phyloP scores from a whole-genome alignment of 1,140 invertebrate genomes.

The Choristoneura fumiferana region DNA sequence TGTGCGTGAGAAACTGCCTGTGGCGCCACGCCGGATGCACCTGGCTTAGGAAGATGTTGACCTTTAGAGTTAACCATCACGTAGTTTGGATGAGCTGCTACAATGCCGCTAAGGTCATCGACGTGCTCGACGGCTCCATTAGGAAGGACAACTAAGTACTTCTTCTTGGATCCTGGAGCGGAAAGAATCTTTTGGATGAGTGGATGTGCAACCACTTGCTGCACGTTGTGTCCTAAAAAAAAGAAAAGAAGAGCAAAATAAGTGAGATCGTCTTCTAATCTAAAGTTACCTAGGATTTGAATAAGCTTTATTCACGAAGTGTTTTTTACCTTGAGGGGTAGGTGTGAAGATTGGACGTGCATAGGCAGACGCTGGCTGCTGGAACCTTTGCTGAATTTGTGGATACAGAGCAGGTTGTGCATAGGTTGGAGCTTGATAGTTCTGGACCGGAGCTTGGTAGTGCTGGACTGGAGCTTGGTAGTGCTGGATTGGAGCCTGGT shows the following conservation, averaged over 20 bases:
- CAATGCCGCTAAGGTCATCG: not conserved
- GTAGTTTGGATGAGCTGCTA: not conserved
- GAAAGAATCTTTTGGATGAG: not conserved
- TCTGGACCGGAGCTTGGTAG: not conserved
- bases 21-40: not conserved
- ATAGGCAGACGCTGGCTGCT: not conserved
- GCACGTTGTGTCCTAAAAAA: slow-evolving; percentile 9
- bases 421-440: not conserved
- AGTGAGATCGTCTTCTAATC: too few species aligned
- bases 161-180: not conserved
- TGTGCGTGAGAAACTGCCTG: not conserved
- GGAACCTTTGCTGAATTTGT: not conserved
- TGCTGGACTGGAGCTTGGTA: not conserved
- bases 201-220: not conserved
- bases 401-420: too few species aligned
- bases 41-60: not conserved
- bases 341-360: not conserved
- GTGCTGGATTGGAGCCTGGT: not conserved
- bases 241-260: not conserved
- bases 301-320: too few species aligned
- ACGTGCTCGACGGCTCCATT: slow-evolving; percentile 2
- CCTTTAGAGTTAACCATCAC: not conserved
- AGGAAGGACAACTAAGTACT: not conserved
- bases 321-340: too few species aligned
- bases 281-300: too few species aligned